Evolutionary conservation across 2,888 invertebrate species (phyloP).

Genomic region (Microplitis deprimator): DNA sequence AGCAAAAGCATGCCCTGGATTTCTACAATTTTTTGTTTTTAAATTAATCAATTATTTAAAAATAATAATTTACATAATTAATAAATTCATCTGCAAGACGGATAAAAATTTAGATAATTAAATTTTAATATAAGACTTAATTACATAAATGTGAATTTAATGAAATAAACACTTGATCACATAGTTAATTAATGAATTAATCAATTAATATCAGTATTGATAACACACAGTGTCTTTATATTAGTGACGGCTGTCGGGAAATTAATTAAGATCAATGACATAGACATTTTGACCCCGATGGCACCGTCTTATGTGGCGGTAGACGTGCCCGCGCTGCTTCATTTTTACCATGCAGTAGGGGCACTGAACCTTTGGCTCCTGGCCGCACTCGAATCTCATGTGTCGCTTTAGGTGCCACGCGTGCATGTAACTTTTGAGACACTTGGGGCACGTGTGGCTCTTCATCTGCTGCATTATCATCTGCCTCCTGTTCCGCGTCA

Average conservation of each 20-base stretch:
- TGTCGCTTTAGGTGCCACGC: conserved; percentile 67
- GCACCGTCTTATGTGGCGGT: conserved; percentile 60
- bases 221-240: neutral
- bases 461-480: conserved; percentile 41
- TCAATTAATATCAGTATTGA: neutral
- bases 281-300: conserved; percentile 58
- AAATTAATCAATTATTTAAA: too few species aligned
- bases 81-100: too few species aligned
- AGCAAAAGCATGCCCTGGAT: too few species aligned
- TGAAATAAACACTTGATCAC: neutral
- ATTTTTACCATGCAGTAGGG: conserved; percentile 61
- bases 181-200: neutral
- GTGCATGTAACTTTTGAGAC: conserved; percentile 64
- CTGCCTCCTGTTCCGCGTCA: conserved; percentile 35
- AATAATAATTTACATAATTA: too few species aligned
- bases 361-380: conserved; percentile 64
- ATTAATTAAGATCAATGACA: conserved; percentile 57
- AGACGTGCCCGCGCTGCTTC: conserved; percentile 63
- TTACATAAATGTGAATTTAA: neutral
- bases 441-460: conserved; percentile 61
- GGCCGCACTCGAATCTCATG: conserved; percentile 72
- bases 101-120: neutral
- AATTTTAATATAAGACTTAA: neutral
- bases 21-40: too few species aligned
- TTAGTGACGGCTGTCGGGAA: neutral